These are phyloP conservation scores for Stichopus horrens DNA, from an alignment of 53 echinoderm and acorn worm genomes.

Conservation along the genomic window DNA sequence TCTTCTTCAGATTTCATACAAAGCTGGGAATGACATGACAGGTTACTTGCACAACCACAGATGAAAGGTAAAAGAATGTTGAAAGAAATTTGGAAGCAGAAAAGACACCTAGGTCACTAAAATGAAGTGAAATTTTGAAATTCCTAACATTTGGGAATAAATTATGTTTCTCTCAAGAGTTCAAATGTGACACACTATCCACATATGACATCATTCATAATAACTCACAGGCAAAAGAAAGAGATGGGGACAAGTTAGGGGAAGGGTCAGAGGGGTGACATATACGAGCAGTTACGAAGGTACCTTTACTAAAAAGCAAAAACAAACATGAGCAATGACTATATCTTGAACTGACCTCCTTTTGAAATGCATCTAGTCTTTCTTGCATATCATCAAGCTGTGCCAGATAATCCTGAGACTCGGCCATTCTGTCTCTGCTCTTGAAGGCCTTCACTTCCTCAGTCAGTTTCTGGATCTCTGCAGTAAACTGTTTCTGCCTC, in stretches of 20 bases:
- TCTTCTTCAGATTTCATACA: too few relatives aligned
- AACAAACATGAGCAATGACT: background rate
- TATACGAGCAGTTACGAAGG: background rate
- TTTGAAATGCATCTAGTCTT: slow-evolving; percentile 80
- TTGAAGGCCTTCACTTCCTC: slow-evolving; percentile 87
- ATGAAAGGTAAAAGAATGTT: too few relatives aligned
- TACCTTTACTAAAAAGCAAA: background rate
- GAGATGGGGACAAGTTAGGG: background rate
- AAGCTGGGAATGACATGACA: too few relatives aligned
- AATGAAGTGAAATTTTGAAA: too few relatives aligned
- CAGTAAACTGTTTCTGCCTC: slow-evolving; percentile 78
- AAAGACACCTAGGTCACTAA: too few relatives aligned
- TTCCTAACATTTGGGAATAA: too few relatives aligned
- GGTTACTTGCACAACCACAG: too few relatives aligned
- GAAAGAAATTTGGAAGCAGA: too few relatives aligned
- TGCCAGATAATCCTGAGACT: slow-evolving; percentile 79
- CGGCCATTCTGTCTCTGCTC: slow-evolving; percentile 94
- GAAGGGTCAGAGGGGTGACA: background rate
- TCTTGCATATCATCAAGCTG: slow-evolving; percentile 71
- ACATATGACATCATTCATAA: too few relatives aligned
- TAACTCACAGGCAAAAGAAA: too few relatives aligned
- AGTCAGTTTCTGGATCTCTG: slow-evolving; percentile 66
- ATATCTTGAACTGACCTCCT: slow-evolving; percentile 66
- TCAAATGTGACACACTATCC: too few relatives aligned
- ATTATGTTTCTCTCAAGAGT: too few relatives aligned